phyloP scores from a whole-genome alignment of 2,888 invertebrate genomes.

The Macrophya alboannulata region DNA sequence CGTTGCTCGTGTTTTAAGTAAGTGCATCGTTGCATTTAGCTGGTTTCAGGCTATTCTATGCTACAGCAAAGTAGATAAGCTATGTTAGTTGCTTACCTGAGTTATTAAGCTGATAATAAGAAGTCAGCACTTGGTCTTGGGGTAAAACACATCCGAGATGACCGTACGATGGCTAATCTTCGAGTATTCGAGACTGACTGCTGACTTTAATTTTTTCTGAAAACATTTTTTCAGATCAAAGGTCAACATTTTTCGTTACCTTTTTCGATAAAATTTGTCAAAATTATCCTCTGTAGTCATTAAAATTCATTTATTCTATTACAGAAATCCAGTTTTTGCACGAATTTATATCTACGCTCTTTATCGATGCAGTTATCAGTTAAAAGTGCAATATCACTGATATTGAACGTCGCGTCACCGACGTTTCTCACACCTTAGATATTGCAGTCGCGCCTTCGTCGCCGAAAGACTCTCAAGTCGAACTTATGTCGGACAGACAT shows the following conservation, averaged over 20 bases:
- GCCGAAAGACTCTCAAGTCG: background rate
- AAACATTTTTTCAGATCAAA: slow-evolving; percentile 72
- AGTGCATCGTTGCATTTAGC: background rate
- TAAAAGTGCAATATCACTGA: slow-evolving; percentile 39
- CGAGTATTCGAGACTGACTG: slow-evolving; percentile 78
- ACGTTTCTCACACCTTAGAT: background rate
- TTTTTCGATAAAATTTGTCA: slow-evolving; percentile 48
- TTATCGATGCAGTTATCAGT: slow-evolving; percentile 23
- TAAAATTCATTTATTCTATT: slow-evolving; percentile 14
- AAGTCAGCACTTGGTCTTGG: slow-evolving; percentile 78
- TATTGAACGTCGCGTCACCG: slow-evolving; percentile 8
- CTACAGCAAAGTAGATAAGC: slow-evolving; percentile 56
- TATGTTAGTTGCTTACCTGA: slow-evolving; percentile 62
- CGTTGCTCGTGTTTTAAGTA: background rate
- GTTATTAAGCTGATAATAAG: slow-evolving; percentile 70
- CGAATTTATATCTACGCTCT: background rate
- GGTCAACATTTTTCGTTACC: slow-evolving; percentile 62
- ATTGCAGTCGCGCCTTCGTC: background rate
- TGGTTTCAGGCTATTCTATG: background rate
- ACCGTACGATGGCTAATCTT: slow-evolving; percentile 62
- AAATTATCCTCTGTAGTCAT: background rate
- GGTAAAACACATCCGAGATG: slow-evolving; percentile 71
- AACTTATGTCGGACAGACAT: background rate
- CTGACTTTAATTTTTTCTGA: slow-evolving; percentile 77
- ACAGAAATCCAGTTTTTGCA: slow-evolving; percentile 64